A percentile compares a stretch with the other conserved stretches of the same genome.
phyloP scores from a whole-genome alignment of 2,888 invertebrate genomes.

The Oligia fasciuncula region DNA sequence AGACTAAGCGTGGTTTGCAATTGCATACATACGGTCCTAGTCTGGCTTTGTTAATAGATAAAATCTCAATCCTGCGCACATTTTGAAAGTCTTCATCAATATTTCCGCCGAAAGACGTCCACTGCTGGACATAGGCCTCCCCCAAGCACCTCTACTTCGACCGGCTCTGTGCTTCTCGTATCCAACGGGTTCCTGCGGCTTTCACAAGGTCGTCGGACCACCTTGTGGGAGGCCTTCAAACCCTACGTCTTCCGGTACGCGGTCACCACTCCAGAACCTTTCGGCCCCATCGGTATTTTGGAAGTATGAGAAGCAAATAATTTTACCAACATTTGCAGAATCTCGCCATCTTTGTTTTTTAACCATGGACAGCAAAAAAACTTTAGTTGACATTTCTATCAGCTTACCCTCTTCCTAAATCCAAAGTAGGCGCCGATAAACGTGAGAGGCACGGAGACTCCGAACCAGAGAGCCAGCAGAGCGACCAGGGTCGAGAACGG shows the following conservation, averaged over 20 bases:
- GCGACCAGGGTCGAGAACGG: constrained; percentile 99
- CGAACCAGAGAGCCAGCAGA: constrained; percentile 98
- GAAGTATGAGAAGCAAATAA: neutral
- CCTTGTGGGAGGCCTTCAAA: no score
- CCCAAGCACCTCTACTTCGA: no score
- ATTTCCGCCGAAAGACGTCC: no score
- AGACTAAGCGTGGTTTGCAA: no score
- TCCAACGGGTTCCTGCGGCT: no score
- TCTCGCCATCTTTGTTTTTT: neutral
- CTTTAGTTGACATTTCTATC: neutral
- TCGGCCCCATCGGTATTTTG: no score
- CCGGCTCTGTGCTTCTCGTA: no score
- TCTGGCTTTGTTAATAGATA: neutral
- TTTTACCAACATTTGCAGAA: neutral
- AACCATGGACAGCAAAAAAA: neutral
- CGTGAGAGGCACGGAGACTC: constrained; percentile 99
- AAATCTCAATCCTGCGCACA: neutral
- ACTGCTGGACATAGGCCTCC: no score
- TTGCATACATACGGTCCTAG: neutral
- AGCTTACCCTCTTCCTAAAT: constrained; percentile 97
- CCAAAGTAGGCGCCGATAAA: constrained; percentile 99
- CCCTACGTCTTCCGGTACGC: no score
- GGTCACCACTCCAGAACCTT: no score
- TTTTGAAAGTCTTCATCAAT: neutral
- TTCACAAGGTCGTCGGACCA: no score